Base-by-base conservation (phyloP, 2,888 invertebrate genomes). In the Tineola bisselliella region DNA sequence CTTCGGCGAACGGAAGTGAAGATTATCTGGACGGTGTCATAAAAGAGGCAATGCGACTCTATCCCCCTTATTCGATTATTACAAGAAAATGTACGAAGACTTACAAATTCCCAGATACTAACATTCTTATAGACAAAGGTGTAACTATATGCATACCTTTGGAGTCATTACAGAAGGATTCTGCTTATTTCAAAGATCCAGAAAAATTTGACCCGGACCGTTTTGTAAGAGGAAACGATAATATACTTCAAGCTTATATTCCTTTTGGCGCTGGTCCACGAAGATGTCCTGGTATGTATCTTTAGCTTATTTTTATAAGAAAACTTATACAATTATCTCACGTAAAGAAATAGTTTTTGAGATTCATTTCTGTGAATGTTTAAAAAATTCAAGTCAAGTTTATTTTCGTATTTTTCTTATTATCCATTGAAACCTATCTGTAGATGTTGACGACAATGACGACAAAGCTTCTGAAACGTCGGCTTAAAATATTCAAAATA, bases 221-320 rank as follows among this genome's bases (percentile, higher is more conserved):
- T 57, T 84, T 82, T 67, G 67, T 75, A 61, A 68, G 72, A 61
- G 72, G 70, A 18, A 72, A 74, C 52, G 69, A 66, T 30, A 65
- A 71, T 0, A 66, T 68, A 0, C 70, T 68, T 18, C 73, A 76
- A 62, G 66, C 77, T 0, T 86, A 74, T 67, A 67, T 86, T 61
- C 84, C 87, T 5, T 87, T 84, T 66, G 86, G 87, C 43, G 77
- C 75, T 12, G 87, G 87, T 54, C 84, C 84, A 25, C 79, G 58
- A 11, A 58, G 15, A 33, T 58, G 58, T 33, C 58, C 58, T 15
- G 58, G 58, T 58, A 58, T 11, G 58, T 33, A 54, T 10, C 17
- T 54, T 48, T 17, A 48, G 48, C 15, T 15, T 48, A 48, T 48
- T 48, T 48, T 48, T 48, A 48, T 48, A 25, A 25, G 25, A 25